These are phyloP conservation scores for Antrozous pallidus DNA, from an alignment of 2,797 vertebrate genomes.

Conservation along the genomic window DNA sequence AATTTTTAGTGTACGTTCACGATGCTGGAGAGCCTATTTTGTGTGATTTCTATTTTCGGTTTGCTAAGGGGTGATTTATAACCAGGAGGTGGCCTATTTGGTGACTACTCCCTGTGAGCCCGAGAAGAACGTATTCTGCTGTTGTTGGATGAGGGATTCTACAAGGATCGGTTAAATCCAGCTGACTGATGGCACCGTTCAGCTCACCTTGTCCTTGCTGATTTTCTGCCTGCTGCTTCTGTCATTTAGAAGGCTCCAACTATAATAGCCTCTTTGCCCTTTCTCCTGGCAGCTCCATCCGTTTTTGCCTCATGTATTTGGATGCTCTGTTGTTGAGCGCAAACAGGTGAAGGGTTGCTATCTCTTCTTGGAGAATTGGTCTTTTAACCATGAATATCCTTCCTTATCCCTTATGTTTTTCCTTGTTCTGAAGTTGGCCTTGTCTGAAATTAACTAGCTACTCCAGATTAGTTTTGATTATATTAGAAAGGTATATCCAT, in stretches of 20 bases:
- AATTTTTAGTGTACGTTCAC: not conserved
- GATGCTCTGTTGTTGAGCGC: not conserved
- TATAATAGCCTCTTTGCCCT: not conserved
- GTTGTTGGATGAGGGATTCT: not conserved
- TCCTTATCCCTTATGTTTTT: not conserved
- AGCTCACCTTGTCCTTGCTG: not conserved
- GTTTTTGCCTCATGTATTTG: not conserved
- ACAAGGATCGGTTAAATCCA: not conserved
- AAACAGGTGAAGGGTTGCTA: not conserved
- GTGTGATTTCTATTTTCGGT: not conserved
- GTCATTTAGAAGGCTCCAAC: not conserved
- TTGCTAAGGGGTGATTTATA: not conserved
- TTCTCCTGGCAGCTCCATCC: not conserved
- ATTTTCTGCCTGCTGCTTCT: not conserved
- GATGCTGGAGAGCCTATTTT: not conserved
- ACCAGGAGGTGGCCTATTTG: not conserved
- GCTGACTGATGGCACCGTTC: not conserved
- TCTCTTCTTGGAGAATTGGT: not conserved
- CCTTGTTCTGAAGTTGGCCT: conserved; percentile 41
- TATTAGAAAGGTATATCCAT: not conserved
- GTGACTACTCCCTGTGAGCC: not conserved
- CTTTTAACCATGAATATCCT: not conserved
- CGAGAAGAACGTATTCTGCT: not conserved
- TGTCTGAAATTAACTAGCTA: not conserved
- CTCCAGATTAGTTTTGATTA: not conserved